Evolutionary conservation across 2,888 invertebrate species (phyloP).

Genomic region (Zygaena filipendulae): DNA sequence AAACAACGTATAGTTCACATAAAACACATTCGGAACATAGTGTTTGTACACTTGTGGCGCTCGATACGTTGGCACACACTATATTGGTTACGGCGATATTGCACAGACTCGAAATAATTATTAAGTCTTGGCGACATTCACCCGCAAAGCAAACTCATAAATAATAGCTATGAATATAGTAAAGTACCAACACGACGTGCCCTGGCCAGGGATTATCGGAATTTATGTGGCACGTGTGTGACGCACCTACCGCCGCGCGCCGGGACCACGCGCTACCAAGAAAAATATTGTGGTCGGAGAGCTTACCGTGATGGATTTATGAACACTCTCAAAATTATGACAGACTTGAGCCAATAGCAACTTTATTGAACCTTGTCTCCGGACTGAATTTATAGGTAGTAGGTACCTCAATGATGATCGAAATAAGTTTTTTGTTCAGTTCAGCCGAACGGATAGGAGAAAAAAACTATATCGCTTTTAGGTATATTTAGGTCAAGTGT

Average conservation of each 20-base stretch:
- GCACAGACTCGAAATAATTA: slow-evolving; percentile 31
- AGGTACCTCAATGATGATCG: slow-evolving; percentile 38
- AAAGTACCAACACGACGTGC: slow-evolving; percentile 38
- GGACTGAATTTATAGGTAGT: slow-evolving; percentile 51
- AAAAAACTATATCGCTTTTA: too few relatives aligned
- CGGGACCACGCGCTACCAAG: slow-evolving; percentile 31
- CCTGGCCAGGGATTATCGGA: slow-evolving; percentile 51
- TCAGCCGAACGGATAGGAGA: slow-evolving; percentile 23
- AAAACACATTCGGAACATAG: too few relatives aligned
- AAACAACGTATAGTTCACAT: too few relatives aligned
- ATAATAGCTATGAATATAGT: slow-evolving; percentile 47
- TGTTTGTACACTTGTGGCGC: too few relatives aligned
- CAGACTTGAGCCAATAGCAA: slow-evolving; percentile 42
- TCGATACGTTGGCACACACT: slow-evolving; percentile 19
- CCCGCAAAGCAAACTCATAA: slow-evolving; percentile 50
- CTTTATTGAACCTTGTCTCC: slow-evolving; percentile 57
- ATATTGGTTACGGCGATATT: slow-evolving; percentile 33
- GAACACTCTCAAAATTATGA: slow-evolving; percentile 61
- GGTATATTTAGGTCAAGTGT: too few relatives aligned
- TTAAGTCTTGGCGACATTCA: slow-evolving; percentile 46
- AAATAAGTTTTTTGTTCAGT: slow-evolving; percentile 38
- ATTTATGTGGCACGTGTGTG: slow-evolving; percentile 58
- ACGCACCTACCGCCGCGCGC: slow-evolving; percentile 39
- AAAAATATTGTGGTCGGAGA: slow-evolving; percentile 57
- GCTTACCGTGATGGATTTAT: slow-evolving; percentile 68